Conservation (phyloP, 1,140 invertebrate genomes). For the Oryctes rhinoceros region DNA sequence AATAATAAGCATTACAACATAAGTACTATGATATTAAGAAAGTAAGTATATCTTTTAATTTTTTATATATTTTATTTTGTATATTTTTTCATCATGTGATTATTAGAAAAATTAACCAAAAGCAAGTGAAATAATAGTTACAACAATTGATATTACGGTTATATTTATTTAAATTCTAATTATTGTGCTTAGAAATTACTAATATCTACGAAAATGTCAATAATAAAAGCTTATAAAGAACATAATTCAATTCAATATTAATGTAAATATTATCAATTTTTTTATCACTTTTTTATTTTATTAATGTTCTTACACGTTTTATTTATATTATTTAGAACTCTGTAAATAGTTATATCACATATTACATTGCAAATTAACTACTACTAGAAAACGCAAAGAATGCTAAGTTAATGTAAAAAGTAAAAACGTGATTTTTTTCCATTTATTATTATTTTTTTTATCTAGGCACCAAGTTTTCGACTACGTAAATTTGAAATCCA, state of each 20-base stretch:
- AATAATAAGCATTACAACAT: no score
- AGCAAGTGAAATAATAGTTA: no score
- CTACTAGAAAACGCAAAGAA: background rate
- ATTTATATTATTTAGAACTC: background rate
- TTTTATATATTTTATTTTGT: no score
- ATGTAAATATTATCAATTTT: background rate
- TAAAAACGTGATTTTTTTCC: background rate
- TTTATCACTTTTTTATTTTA: background rate
- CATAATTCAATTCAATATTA: background rate
- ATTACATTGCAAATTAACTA: background rate
- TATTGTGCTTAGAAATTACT: no score
- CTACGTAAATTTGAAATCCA: conserved; percentile 10
- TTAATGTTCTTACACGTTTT: background rate
- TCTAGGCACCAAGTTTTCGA: conserved; percentile 21
- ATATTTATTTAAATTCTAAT: no score
- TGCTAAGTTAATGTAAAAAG: background rate
- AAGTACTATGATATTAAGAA: no score
- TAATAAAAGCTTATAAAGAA: background rate
- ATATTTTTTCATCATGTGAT: no score
- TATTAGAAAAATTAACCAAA: no score
- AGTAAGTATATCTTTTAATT: no score
- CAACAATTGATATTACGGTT: no score
- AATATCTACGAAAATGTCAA: no score
- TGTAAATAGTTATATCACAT: conserved; percentile 2
- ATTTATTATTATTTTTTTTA: background rate